phyloP scores from a whole-genome alignment of 2,888 invertebrate species.

The Aleiodes alternator region DNA sequence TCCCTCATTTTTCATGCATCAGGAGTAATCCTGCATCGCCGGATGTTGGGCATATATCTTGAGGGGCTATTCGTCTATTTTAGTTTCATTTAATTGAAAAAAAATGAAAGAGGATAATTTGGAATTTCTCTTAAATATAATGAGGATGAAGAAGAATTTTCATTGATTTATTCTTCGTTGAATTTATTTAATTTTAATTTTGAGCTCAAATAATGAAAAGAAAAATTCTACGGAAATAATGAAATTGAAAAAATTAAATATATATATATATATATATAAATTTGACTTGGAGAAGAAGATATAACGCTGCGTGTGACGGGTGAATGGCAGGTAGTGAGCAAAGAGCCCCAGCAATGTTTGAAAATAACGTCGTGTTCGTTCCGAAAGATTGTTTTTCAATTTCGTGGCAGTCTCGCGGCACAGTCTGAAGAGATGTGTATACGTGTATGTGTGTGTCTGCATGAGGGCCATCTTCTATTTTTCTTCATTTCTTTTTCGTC shows the following conservation, averaged over 20 bases:
- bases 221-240: background rate
- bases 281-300: slow-evolving; percentile 12
- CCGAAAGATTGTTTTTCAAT: slow-evolving; percentile 58
- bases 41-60: slow-evolving; percentile 8
- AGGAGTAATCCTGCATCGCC: slow-evolving; percentile 7
- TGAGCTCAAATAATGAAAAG: slow-evolving; percentile 3
- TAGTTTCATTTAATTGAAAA: background rate
- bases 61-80: slow-evolving; percentile 5
- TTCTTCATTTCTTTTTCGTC: slow-evolving; percentile 35
- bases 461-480: slow-evolving; percentile 27
- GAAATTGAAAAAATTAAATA: slow-evolving; percentile 1
- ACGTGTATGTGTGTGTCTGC: background rate
- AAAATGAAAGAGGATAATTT: background rate
- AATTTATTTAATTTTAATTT: background rate
- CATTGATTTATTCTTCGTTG: background rate
- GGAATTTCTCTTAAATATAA: background rate
- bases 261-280: background rate
- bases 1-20: background rate
- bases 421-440: slow-evolving; percentile 11
- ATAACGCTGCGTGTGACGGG: slow-evolving; percentile 42
- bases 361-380: slow-evolving; percentile 57
- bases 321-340: slow-evolving; percentile 57
- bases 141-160: background rate
- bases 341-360: slow-evolving; percentile 57
- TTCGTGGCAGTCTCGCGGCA: slow-evolving; percentile 41